Base-by-base conservation (phyloP, 92 coral and sea anemone genomes). In the Ricordea florida region DNA sequence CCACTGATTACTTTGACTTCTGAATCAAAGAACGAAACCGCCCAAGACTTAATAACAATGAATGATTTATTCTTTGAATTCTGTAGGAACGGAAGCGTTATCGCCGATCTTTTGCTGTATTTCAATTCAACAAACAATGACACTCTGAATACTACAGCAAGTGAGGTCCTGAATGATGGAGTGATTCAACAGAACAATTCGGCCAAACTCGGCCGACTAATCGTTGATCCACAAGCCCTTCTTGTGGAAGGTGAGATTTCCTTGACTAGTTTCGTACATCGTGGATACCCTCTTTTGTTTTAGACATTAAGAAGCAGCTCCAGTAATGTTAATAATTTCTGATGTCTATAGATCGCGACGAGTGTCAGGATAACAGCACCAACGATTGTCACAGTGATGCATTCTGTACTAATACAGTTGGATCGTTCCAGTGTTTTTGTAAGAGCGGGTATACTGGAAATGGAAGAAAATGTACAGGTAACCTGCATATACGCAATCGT, bases 401-500 rank as follows among this genome's bases (percentile, higher is more conserved):
- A 10, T 59, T 49, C 3, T 84, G 89, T 43, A 61, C 55, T 32
- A 84, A 84, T 38, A 84, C 85, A 20, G 60, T 78, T 23, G 89
- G 89, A 6, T 62, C 74, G 25, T 84, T 77, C 45, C 25, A 62
- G 35, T 84, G 89, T 40, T 35, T 11, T 22, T 84, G 89, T 57
- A 50, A 61, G 21, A 9, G 17, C 25, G 89, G 89, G 8, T 84
- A 36, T 31, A 46, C 56, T 6, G 89, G 85, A 22, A 72, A 84
- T 66, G 85, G 85, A 10, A 70, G 11, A 48, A 40, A 42, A 14
- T 84, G 89, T 27, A 3, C 46, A 37, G 91, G 91, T 81, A n/a
- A n/a, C n/a, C n/a, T n/a, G n/a, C n/a, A n/a, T n/a, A n/a, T n/a
- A n/a, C n/a, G n/a, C n/a, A n/a, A n/a, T n/a, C n/a, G n/a, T n/a